Conservation (phyloP, 2,888 invertebrate genomes). For the Cryptocheilus praepositus region DNA sequence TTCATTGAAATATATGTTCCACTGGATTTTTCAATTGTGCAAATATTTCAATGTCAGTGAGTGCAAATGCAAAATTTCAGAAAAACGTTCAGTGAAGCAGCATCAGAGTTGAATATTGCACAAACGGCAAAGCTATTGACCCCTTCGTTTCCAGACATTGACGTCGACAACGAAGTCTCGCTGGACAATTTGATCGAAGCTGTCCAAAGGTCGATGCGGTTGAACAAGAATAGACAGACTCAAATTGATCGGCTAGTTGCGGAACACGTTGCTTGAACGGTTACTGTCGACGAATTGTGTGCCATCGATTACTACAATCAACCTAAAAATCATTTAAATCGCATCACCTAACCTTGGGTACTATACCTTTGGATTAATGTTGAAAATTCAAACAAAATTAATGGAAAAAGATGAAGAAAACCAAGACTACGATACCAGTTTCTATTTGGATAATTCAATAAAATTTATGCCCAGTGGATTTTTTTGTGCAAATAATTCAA, state of each 20-base stretch:
- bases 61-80: no score
- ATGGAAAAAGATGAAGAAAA: constrained; percentile 8
- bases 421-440: neutral
- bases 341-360: no score
- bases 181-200: constrained; percentile 77
- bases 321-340: constrained; percentile 16
- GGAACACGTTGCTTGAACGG: constrained; percentile 77
- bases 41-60: no score
- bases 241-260: constrained; percentile 75
- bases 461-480: no score
- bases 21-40: no score
- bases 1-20: no score
- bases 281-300: constrained; percentile 68
- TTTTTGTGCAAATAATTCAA: no score
- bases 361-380: no score
- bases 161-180: constrained; percentile 80
- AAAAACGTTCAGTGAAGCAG: no score
- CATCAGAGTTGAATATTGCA: neutral
- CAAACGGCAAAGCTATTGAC: constrained; percentile 27
- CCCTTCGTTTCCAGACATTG: constrained; percentile 77
- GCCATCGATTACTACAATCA: constrained; percentile 2
- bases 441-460: no score
- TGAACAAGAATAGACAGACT: constrained; percentile 63
- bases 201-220: constrained; percentile 77
- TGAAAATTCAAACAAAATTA: constrained; percentile 24